A percentile compares a stretch with the other conserved stretches of the same genome.
Conservation (phyloP, 2,888 invertebrate species). For the Bombylius discolor region DNA sequence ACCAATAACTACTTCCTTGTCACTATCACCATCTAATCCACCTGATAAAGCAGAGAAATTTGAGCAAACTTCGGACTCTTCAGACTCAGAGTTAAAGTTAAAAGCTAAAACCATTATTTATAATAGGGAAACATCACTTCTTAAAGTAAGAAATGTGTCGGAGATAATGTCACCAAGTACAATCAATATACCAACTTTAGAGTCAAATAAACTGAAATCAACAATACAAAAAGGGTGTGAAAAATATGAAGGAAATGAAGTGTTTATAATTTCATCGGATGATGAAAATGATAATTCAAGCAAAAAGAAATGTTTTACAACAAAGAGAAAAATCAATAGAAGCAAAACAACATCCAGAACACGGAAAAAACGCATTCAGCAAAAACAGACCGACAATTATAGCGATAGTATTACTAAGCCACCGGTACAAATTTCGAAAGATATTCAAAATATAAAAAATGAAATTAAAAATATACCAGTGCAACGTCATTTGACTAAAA, state of each 20-base stretch:
- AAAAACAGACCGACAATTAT: too few species aligned
- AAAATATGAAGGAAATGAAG: background rate
- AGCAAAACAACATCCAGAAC: background rate
- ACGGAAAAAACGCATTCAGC: background rate
- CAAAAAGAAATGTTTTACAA: too few species aligned
- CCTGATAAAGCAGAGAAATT: too few species aligned
- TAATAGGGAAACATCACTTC: background rate
- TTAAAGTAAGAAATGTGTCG: too few species aligned
- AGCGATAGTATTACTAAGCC: too few species aligned
- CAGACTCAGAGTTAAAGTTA: too few species aligned
- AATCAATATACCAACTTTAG: background rate
- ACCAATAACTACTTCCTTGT: background rate
- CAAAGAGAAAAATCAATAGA: background rate
- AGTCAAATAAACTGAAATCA: background rate
- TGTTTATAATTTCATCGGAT: background rate
- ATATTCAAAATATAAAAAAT: background rate
- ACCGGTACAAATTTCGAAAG: background rate
- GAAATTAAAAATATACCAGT: background rate
- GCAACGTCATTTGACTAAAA: conserved; percentile 9
- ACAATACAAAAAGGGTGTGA: background rate
- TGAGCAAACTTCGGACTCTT: too few species aligned
- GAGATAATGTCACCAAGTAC: background rate
- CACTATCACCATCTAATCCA: too few species aligned
- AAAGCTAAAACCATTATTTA: too few species aligned
- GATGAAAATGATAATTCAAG: background rate